A percentile compares a stretch with the other conserved stretches of the same genome.
Evolutionary conservation across 2,797 vertebrate species (phyloP).

Genomic region (Poecilia gillii): DNA sequence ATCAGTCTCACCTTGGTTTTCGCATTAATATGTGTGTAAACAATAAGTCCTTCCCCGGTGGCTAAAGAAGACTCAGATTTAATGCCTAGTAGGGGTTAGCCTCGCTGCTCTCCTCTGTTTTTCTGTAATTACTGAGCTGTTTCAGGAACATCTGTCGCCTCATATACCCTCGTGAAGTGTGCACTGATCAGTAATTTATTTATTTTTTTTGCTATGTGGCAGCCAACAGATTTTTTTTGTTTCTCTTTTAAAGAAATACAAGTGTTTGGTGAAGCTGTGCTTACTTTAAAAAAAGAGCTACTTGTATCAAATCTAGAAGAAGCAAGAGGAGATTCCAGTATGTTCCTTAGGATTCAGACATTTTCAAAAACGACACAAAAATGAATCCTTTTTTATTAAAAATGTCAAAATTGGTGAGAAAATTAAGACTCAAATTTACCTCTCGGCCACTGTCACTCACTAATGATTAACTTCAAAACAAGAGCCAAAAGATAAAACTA

Average conservation of each 20-base stretch:
- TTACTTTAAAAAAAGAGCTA: not conserved
- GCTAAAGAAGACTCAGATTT: conserved; percentile 71
- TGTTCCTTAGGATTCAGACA: not conserved
- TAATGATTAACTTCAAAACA: not conserved
- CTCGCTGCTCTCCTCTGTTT: conserved; percentile 54
- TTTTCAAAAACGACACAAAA: not conserved
- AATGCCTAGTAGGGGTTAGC: conserved; percentile 74
- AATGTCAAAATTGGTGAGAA: not conserved
- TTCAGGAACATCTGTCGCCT: conserved; percentile 77
- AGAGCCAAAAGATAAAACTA: not conserved
- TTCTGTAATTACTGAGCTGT: conserved; percentile 79
- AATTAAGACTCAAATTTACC: not conserved
- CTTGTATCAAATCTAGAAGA: not conserved
- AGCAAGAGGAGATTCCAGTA: not conserved
- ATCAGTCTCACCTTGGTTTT: conserved; percentile 74
- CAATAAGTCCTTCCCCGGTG: conserved; percentile 72
- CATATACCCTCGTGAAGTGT: conserved; percentile 50
- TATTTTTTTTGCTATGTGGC: conserved; percentile 7
- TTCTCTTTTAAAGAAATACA: not conserved
- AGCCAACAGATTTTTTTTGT: conserved; percentile 21
- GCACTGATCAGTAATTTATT: conserved; percentile 22
- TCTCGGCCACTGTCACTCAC: not conserved
- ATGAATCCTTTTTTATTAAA: not conserved
- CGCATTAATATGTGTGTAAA: conserved; percentile 79
- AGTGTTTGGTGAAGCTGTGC: not conserved